A percentile compares a stretch with the other conserved stretches of the same genome.
phyloP scores from a whole-genome alignment of 2,888 invertebrate species.

The Pseudococcus jackbeardsleyi region DNA sequence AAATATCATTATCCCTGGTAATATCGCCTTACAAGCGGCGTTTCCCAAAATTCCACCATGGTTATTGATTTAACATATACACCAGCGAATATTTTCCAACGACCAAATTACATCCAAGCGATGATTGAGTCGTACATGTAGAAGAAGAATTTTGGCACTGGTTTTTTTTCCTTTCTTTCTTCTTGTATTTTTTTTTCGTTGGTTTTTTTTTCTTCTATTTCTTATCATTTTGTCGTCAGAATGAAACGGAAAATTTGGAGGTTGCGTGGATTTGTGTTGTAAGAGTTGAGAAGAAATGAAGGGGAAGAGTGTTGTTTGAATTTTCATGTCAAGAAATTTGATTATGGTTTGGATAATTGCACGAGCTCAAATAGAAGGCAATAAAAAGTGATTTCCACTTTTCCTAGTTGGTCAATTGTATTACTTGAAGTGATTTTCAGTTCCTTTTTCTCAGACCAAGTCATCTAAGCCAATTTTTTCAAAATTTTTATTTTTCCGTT shows the following conservation, averaged over 20 bases:
- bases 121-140: conserved; percentile 23
- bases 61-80: conserved; percentile 40
- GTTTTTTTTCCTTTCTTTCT: neutral
- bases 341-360: too few relatives aligned
- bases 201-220: neutral
- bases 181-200: neutral
- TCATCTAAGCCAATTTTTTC: too few relatives aligned
- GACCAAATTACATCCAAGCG: conserved; percentile 2
- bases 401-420: too few relatives aligned
- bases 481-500: too few relatives aligned
- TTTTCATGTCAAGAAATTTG: too few relatives aligned
- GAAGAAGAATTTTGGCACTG: conserved; percentile 4
- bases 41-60: conserved; percentile 22
- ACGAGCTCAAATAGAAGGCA: too few relatives aligned
- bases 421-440: too few relatives aligned
- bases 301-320: too few relatives aligned
- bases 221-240: neutral
- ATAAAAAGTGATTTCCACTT: too few relatives aligned
- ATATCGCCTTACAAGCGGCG: conserved; percentile 33
- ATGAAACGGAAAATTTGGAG: neutral
- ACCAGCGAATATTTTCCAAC: conserved; percentile 27
- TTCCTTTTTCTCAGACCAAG: too few relatives aligned
- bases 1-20: conserved; percentile 34
- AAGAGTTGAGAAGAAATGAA: too few relatives aligned
- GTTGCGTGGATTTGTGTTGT: too few relatives aligned